Conservation (phyloP, 2,797 vertebrate genomes). For the Ctenochaetus hawaiiensis region DNA sequence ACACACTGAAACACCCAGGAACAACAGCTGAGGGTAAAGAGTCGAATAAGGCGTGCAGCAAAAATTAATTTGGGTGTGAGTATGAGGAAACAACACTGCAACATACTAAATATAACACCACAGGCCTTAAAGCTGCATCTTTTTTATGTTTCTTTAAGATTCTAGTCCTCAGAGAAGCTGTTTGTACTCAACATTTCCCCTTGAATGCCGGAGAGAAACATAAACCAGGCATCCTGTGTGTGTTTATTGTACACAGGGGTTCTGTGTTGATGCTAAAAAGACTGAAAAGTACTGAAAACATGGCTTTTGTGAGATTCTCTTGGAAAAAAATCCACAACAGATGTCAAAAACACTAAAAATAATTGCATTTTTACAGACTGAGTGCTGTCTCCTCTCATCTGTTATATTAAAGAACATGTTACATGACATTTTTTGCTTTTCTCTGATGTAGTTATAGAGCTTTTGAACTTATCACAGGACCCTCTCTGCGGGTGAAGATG, state of each 20-base stretch:
- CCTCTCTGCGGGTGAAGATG: too few species aligned
- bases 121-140: background rate
- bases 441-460: too few species aligned
- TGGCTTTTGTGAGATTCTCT: background rate
- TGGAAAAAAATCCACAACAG: background rate
- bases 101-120: background rate
- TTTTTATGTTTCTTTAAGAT: conserved; percentile 2
- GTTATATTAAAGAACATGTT: too few species aligned
- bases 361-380: too few species aligned
- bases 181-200: background rate
- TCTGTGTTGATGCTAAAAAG: background rate
- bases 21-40: conserved; percentile 8
- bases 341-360: too few species aligned
- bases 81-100: background rate
- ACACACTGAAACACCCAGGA: conserved; percentile 1
- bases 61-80: conserved; percentile 17
- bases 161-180: background rate
- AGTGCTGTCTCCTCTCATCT: too few species aligned
- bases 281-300: background rate
- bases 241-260: background rate
- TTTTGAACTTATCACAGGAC: too few species aligned
- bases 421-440: too few species aligned
- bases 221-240: background rate
- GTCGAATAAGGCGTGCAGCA: background rate
- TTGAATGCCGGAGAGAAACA: conserved; percentile 10